These are phyloP conservation scores for Phalanger gymnotis DNA, from an alignment of 2,797 vertebrate species.

Conservation along the genomic window DNA sequence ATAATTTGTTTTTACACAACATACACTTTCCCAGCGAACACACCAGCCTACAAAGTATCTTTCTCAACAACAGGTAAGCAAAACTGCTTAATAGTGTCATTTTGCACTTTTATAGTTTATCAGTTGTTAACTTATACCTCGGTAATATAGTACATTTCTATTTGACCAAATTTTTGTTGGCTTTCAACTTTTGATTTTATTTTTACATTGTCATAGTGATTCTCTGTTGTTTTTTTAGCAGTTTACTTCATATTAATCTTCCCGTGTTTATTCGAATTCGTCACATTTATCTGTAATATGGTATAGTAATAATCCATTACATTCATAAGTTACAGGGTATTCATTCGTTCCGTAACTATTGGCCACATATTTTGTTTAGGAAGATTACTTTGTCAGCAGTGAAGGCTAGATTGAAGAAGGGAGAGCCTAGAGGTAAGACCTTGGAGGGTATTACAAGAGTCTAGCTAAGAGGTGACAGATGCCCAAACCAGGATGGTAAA, in stretches of 20 bases:
- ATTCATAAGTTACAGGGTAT: background rate
- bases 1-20: background rate
- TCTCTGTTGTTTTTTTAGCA: background rate
- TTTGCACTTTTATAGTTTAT: background rate
- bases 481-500: background rate
- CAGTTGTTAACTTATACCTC: background rate
- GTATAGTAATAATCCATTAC: background rate
- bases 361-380: background rate
- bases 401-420: constrained; percentile 34
- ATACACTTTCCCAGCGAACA: background rate
- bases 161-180: background rate
- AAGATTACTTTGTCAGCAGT: background rate
- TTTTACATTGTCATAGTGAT: background rate
- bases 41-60: background rate
- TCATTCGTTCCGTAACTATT: background rate
- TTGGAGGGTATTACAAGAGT: constrained; percentile 16
- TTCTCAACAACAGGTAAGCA: background rate
- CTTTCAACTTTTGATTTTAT: background rate
- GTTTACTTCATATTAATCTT: background rate
- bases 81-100: background rate
- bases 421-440: constrained; percentile 33
- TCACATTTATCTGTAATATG: background rate
- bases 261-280: background rate
- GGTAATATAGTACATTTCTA: background rate
- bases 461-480: constrained; percentile 8